phyloP scores from a whole-genome alignment of 2,888 invertebrate species.

The Sinelater perroti region DNA sequence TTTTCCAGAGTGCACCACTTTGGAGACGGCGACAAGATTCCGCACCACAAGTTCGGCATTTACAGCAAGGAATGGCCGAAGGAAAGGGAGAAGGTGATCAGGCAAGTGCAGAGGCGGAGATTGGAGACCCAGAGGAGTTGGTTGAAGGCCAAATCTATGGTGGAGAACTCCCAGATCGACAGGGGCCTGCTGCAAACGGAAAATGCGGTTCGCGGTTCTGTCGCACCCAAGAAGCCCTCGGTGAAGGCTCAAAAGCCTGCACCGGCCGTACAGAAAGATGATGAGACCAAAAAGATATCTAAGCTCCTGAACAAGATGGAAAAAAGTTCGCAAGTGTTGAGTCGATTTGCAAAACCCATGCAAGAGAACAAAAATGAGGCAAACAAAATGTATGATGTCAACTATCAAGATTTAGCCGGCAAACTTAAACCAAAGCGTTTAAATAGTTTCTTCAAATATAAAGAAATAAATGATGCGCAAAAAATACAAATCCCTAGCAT shows the following conservation, averaged over 20 bases:
- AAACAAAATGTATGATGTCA: background rate
- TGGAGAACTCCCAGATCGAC: too few species aligned
- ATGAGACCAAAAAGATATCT: background rate
- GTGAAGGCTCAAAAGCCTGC: background rate
- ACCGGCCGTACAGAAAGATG: slow-evolving; percentile 1
- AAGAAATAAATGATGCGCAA: background rate
- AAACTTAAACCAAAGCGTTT: background rate
- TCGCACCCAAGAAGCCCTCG: background rate
- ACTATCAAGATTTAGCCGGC: background rate
- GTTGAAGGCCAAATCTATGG: background rate
- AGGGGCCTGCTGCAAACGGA: background rate
- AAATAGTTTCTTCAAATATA: background rate
- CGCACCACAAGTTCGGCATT: slow-evolving; percentile 62
- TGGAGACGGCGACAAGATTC: slow-evolving; percentile 59
- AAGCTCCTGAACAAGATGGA: slow-evolving; percentile 10
- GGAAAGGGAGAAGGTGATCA: slow-evolving; percentile 40
- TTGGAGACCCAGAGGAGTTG: background rate
- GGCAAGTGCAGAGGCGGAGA: slow-evolving; percentile 18
- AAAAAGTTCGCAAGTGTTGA: background rate
- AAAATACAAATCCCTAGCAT: background rate
- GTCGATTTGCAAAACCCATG: background rate
- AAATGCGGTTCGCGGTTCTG: background rate
- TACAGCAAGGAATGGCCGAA: slow-evolving; percentile 59
- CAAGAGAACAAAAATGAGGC: background rate
- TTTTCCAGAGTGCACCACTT: slow-evolving; percentile 55